Base-by-base conservation (phyloP, 2,888 invertebrate species). In the Eustalomyia histrio region DNA sequence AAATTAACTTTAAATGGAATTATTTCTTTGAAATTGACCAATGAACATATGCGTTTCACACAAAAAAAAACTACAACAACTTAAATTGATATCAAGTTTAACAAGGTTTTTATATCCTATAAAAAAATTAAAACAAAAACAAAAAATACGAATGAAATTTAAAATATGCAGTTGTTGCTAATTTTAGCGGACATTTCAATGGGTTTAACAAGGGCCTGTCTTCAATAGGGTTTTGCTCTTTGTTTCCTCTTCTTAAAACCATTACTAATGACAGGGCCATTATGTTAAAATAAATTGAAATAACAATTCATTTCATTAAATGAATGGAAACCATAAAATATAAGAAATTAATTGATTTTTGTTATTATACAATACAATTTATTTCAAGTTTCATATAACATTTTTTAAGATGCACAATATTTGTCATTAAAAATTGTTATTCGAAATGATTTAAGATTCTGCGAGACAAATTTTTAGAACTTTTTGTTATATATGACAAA, bases 261-360 rank as follows among this genome's bases (percentile, higher is more conserved):
- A 74, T 69, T 69, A 74, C 81, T 78, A 81, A 81, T 78, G 78
- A 78, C 74, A 71, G 74, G 65, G 65, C 78, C 81, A 78, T 81
- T 78, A 78, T 78, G 81, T 81, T 81, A 50, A 74, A 81, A 63
- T 81, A 78, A 78, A 81, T 81, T 78, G 81, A 81, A 74, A 78
- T 81, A 81, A 74, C 65, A 81, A 81, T 78, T 78, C 74, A 78
- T 81, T 74, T 67, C 14, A 55, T 61, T 39, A 50, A 18, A 43
- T 58, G 65, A 61, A 18, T 63, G 47, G 65, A 53, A 65, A 53
- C 43, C n/a, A 35, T 17, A 53, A 53, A 78, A 24, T 67, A 61
- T 67, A 61, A 55, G 61, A 68, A 73, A 79, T 68, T 79, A 79
- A 79, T 73, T 78, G 78, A 78, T 67, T 72, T 78, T 72, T 29